Evolutionary conservation across 2,797 vertebrate species (phyloP), one percentile per base, ranked within the genome.

Genomic region (Nasua narica): DNA sequence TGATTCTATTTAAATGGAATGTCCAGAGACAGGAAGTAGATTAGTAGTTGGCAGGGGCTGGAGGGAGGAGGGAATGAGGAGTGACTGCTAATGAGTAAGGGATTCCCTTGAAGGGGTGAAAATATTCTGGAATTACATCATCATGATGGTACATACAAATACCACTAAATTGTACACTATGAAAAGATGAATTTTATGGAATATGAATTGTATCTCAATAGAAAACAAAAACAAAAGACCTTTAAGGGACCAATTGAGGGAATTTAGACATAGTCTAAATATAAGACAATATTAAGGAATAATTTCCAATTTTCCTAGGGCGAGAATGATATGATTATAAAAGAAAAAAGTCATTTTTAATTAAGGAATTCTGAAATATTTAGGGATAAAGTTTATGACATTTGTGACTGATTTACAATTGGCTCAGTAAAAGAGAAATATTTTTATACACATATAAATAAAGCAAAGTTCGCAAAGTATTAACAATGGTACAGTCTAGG

Each of bases 331-430:
- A 95, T 67, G 16, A 23, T 16, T 81, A 67, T 84, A 76, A 70
- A 89, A 95, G n/a, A 46, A 84, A 94, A 94, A 85, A 89, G 56
- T 40, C 21, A 90, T 87, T 94, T 95, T 85, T 70, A 91, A 65
- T 13, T 43, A 46, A 72, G 48, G 12, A 62, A 88, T 93, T 86
- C 37, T 58, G 52, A 91, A 92, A 89, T 84, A 84, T 37, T 92
- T 79, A 69, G 37, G 48, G 50, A 65, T 94, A 84, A 82, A 74
- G 13, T 62, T 92, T 95, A 52, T 87, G 35, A 69, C 87, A 35
- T 82, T 91, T 90, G 12, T 11, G 56, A 54, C 18, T 90, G 76
- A 50, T 72, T 91, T 87, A 79, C 40, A 69, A 90, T 27, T 83
- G 54, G 7, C 40, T 92, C 35, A 67, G 3, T 19, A 50, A 94